Evolutionary conservation across 2,113 vertebrate species (phyloP), one percentile per base, ranked within the genome.

Genomic region (Ciconia maguari): DNA sequence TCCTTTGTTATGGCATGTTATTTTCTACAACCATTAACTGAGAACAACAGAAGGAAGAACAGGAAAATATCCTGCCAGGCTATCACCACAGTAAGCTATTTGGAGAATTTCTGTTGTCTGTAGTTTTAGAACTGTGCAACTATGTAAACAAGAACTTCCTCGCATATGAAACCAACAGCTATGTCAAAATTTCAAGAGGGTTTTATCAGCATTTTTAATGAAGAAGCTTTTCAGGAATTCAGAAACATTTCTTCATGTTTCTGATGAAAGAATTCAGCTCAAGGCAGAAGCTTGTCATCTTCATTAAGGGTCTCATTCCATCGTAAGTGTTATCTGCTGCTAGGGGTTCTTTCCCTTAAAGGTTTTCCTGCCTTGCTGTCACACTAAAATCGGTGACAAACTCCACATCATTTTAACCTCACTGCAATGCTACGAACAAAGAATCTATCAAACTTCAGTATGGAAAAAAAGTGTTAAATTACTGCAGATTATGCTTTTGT

Each of bases 181-280:
- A 16, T 3, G 41, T n/a, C 54, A 88, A 72, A 46, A 86, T 58
- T 62, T 86, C 16, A 54, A 49, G 62, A 72, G 5, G 1, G 2
- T 32, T 93, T 82, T 79, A 72, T 46, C 46, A 86, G n/a, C n/a
- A 74, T 83, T 93, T 77, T 80, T 83, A 94, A 88, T 41, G n/a
- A 94, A 87, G 52, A 8, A 30, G 14, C 30, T 83, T 83, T 81
- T 77, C 44, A 80, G 54, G 49, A 93, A 86, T 86, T 90, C 36
- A 49, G 30, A 71, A 90, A 44, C 25, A 79, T 60, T 90, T 75
- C 64, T 57, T 78, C 74, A 70, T 42, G 49, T 58, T 93, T 80
- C 64, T 81, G 74, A 49, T n/a, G 11, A 79, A 68, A 90, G 61
- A 68, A 60, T 38, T 71, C 22, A 34, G 49, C 79, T 92, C 41